Evolutionary conservation across 1,140 invertebrate genomes (phyloP), one percentile per base, ranked within the genome.

Genomic region (Ips typographus): DNA sequence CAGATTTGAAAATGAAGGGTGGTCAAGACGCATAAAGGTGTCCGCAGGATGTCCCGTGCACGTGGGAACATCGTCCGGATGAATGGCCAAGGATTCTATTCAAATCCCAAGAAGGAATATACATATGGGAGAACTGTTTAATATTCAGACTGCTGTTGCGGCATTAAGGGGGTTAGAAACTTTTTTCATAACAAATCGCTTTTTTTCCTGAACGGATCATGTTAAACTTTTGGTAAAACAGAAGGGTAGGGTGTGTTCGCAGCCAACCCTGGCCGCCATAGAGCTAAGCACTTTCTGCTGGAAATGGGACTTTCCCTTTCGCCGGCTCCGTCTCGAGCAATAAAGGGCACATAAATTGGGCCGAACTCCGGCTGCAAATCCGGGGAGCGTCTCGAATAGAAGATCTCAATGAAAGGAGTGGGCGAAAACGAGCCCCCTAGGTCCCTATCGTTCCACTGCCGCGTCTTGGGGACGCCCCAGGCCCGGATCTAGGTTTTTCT

Each of bases 321-420:
- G 39, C 8, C 41, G 8, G 63, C 55, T 42, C 65, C 43, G 55
- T 66, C 55, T 66, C 43, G 56, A 44, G 65, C 65, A 66, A 66
- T 66, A 66, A 66, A 66, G 56, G 43, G 65, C 65, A 66, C 65
- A 66, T 66, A 66, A 66, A 66, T 66, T 59, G 65, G 56, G 65
- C 65, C 65, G 55, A 66, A 66, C 55, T 66, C 56, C 55, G 65
- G 40, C 43, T 22, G 56, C 43, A 65, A 65, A 65, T 58, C 56
- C 65, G 55, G 65, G 65, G 65, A 53, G 51, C 61, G 65, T 66
- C 65, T 66, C 56, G 55, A 58, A 66, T 40, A 66, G 65, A 66
- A 58, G 65, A 66, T 58, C 65, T 66, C 65, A 66, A 66, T 66
- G 65, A 66, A 66, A 66, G 56, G 56, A 65, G 63, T 56, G 63